These are phyloP conservation scores for Listronotus bonariensis DNA, from an alignment of 1,140 invertebrate species.

Conservation along the genomic window DNA sequence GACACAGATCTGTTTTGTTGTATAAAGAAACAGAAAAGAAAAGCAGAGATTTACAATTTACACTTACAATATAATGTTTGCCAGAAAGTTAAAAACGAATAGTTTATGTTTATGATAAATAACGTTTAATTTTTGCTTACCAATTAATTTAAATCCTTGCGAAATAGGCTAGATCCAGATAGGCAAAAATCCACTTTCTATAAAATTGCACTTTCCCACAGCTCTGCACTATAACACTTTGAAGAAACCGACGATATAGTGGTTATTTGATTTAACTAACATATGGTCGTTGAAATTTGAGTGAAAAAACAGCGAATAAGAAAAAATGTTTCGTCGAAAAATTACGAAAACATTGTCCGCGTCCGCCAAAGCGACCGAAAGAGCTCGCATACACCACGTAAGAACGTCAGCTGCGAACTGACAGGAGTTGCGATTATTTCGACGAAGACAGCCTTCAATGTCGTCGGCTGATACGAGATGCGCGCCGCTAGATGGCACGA, in stretches of 20 bases:
- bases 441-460: conserved; percentile 11
- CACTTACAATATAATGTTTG: no score
- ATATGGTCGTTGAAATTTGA: conserved; percentile 1
- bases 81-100: no score
- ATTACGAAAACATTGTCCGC: conserved; percentile 9
- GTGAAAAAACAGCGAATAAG: conserved; percentile 11
- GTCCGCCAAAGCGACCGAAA: conserved; percentile 7
- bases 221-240: conserved; percentile 4
- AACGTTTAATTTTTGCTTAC: not conserved
- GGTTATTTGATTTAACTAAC: conserved; percentile 5
- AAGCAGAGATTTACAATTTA: no score
- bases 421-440: conserved; percentile 13
- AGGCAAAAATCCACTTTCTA: conserved; percentile 13
- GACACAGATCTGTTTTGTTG: not conserved
- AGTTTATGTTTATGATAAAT: not conserved
- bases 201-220: conserved; percentile 9
- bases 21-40: not conserved
- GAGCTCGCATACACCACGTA: conserved; percentile 1
- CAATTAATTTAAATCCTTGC: not conserved
- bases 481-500: conserved; percentile 7
- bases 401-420: conserved; percentile 14
- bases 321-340: conserved; percentile 3
- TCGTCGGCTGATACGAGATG: not conserved
- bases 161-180: conserved; percentile 1
- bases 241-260: not conserved